These are phyloP conservation scores for Catagonus wagneri DNA, from an alignment of 2,113 vertebrate species.

Conservation along the genomic window DNA sequence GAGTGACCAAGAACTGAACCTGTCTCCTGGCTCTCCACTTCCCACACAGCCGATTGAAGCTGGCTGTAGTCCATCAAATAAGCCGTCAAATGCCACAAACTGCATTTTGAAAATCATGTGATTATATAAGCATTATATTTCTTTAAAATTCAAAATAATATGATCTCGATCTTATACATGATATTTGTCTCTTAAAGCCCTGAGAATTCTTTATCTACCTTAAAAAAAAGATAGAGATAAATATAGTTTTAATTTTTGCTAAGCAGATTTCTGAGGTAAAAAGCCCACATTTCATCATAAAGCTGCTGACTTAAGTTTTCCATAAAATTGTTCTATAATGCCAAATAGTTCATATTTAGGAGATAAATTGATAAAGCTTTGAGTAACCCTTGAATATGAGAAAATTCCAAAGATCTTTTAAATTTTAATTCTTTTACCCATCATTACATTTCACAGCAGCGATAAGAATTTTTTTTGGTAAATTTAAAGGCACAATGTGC, in stretches of 20 bases:
- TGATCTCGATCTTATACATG: neutral
- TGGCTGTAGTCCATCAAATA: neutral
- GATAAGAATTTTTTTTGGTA: neutral
- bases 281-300: neutral
- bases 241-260: neutral
- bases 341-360: neutral
- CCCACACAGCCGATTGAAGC: neutral
- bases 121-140: neutral
- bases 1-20: neutral
- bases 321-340: neutral
- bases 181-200: neutral
- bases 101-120: neutral
- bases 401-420: neutral
- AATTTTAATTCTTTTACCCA: constrained; percentile 23
- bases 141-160: neutral
- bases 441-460: neutral
- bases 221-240: neutral
- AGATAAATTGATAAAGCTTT: neutral
- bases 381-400: neutral
- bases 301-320: neutral
- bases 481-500: neutral
- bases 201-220: neutral
- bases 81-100: neutral
- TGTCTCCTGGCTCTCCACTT: neutral
- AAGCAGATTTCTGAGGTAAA: neutral